Evolutionary conservation across 2,797 vertebrate genomes (phyloP), one percentile per base, ranked within the genome.

Genomic region (Danio kyathit): DNA sequence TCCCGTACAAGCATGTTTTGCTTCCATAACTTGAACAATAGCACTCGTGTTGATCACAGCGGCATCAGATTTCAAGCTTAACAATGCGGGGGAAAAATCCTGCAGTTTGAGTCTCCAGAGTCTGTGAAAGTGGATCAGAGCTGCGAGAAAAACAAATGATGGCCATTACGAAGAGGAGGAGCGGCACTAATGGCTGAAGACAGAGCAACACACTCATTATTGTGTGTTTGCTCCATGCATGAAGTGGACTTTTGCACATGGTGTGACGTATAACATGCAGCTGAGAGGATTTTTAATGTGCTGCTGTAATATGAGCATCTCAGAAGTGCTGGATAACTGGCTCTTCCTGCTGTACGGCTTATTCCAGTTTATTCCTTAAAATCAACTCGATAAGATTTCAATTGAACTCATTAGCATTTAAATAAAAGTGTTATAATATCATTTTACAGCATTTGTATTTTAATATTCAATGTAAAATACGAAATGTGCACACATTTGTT

Each of bases 81-180:
- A 40, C 12, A 41, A 19, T 19, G 21, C 54, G 49, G 56, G 10
- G 54, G n/a, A 16, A 48, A 59, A 49, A 49, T 51, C 65, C 14
- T 41, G 6, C 13, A 43, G 46, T 41, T 12, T n/a, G n/a, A 71
- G 41, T 80, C 61, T 74, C 60, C 56, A 49, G 44, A 80, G 63
- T 43, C 65, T 74, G 56, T 56, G 61, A 29, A 70, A 79, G 66
- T 79, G 66, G 57, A 71, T 61, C 56, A 71, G 46, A 10, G 66
- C 76, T 61, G 46, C 38, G 51, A 70, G 66, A 46, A 70, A 71
- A 79, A 74, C 19, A 74, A 56, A 59, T 74, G 46, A 56, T 21
- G 48, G 66, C 49, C 77, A 79, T 72, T 72, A 72, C 56, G 14
- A 80, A 57, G 49, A 40, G 48, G 19, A 44, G 69, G 69, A 57